Conservation (phyloP, 2,113 vertebrate species). For the Orientallactaga bullata region DNA sequence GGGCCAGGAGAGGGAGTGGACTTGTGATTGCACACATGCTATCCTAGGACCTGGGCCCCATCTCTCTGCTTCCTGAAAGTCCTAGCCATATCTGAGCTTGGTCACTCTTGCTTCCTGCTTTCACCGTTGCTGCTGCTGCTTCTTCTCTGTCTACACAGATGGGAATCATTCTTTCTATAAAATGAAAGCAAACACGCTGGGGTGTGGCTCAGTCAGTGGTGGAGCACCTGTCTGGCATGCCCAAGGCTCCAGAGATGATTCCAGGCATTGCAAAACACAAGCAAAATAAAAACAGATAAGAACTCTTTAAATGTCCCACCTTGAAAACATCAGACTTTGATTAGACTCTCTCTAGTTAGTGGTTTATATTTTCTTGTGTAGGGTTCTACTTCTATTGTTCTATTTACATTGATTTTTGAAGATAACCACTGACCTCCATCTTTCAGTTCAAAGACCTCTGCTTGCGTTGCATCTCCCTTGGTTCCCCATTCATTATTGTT, state of each 20-base stretch:
- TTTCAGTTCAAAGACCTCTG: not conserved
- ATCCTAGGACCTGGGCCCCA: no score
- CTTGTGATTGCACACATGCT: not conserved
- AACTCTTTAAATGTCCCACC: not conserved
- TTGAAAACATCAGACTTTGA: not conserved
- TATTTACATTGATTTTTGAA: constrained; percentile 2
- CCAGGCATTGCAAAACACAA: not conserved
- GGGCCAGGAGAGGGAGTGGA: not conserved
- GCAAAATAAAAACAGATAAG: not conserved
- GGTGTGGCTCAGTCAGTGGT: not conserved
- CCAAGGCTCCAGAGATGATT: not conserved
- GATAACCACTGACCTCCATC: not conserved
- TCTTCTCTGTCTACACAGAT: not conserved
- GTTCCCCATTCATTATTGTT: not conserved
- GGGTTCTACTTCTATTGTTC: not conserved
- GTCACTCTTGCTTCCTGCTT: not conserved
- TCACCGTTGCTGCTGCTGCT: not conserved
- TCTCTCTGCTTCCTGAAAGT: not conserved
- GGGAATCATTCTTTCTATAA: not conserved
- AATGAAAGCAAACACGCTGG: not conserved
- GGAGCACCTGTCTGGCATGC: not conserved
- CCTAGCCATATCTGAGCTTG: not conserved
- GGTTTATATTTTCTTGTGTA: constrained; percentile 3
- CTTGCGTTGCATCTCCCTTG: not conserved
- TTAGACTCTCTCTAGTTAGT: not conserved